A percentile compares a stretch with the other conserved stretches of the same genome.
These are phyloP conservation scores for Phrixothrix hirtus DNA, from an alignment of 2,888 invertebrate species.

Conservation along the genomic window DNA sequence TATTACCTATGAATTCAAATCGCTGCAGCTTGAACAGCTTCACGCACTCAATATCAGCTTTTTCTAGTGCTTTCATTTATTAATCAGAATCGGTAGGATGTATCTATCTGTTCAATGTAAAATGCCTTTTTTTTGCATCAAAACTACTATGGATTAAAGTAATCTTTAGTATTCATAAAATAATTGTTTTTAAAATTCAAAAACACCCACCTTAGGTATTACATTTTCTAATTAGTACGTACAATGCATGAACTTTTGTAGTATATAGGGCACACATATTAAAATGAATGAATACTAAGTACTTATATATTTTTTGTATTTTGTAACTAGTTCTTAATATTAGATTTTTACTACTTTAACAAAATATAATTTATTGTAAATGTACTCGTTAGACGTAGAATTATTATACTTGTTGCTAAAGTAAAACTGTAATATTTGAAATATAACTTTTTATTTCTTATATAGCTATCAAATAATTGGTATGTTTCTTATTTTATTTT, in stretches of 20 bases:
- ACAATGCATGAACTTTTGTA: neutral
- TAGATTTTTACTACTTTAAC: too few species aligned
- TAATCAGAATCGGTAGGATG: slow-evolving; percentile 5
- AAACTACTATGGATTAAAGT: neutral
- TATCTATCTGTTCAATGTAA: neutral
- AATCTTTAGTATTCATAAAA: too few species aligned
- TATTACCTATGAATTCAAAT: slow-evolving; percentile 31
- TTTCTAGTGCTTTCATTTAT: slow-evolving; percentile 28
- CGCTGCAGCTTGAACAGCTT: slow-evolving; percentile 30
- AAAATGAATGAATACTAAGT: too few species aligned
- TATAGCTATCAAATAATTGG: too few species aligned
- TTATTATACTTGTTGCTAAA: too few species aligned
- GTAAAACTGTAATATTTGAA: too few species aligned
- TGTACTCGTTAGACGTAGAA: too few species aligned
- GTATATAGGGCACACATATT: neutral
- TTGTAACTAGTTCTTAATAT: too few species aligned
- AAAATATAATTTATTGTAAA: too few species aligned
- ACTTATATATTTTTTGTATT: too few species aligned
- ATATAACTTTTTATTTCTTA: too few species aligned
- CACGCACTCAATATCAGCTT: slow-evolving; percentile 22
- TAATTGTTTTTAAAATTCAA: neutral
- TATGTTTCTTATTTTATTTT: too few species aligned
- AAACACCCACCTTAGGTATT: neutral
- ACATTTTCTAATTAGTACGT: neutral
- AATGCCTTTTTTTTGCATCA: neutral